Base-by-base conservation (phyloP, 2,113 vertebrate genomes). In the Epinephelus lanceolatus region DNA sequence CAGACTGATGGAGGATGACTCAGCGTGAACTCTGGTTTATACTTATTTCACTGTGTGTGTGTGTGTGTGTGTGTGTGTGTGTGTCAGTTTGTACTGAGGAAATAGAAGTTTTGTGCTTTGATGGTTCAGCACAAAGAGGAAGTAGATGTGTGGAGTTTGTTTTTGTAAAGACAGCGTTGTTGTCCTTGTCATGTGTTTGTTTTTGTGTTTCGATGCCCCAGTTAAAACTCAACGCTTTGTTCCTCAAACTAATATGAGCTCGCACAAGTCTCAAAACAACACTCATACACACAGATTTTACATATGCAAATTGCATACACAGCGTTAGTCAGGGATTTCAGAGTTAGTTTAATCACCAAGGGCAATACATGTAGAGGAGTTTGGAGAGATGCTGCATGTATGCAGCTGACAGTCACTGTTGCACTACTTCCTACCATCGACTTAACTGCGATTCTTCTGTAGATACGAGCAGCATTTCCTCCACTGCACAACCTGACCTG, bases 221-320 rank as follows among this genome's bases (percentile, higher is more conserved):
- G 79, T 89, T 93, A 87, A 68, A 89, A 86, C 87, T 81, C 76
- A 10, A 1, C 15, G 47, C 86, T 89, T 86, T 89, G 84, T 76
- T 90, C 76, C 80, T 80, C 82, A 84, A 86, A 84, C 87, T 86
- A 74, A 81, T 56, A 79, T 6, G 76, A 85, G 80, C 51, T 40
- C 21, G 27, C 17, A 37, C 37, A 1, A 72, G 68, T 79, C 73
- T 82, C 85, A 33, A 19, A 86, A 60, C 63, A 27, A 72, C 45
- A 30, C 53, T 72, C 37, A 5, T 8, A 21, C 68, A n/a, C 69
- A 45, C 71, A 87, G 3, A 65, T 84, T 82, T 83, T 80, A 76
- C 84, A 85, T 76, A 84, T 86, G 83, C 81, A 87, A 86, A 90
- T 7, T 78, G 52, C 78, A 37, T 15, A 9, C 71, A 51, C 73